Percentiles rank a stretch among this genome's conserved stretches.
These are phyloP conservation scores for Brachypterus glaber DNA, from an alignment of 2,888 invertebrate genomes.

Conservation along the genomic window DNA sequence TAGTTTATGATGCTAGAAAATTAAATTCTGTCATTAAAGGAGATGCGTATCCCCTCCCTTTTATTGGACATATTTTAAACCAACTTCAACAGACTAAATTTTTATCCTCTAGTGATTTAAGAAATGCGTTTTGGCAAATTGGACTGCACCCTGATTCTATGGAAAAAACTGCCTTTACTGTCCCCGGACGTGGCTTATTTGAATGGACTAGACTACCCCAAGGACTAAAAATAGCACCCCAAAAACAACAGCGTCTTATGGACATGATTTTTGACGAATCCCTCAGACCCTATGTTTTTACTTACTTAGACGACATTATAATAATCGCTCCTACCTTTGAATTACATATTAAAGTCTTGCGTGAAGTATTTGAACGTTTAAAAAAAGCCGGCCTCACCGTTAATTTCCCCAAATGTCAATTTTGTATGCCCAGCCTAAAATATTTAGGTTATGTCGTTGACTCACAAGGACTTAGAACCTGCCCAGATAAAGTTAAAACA, in stretches of 20 bases:
- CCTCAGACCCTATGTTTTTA: conserved; percentile 13
- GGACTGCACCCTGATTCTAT: conserved; percentile 8
- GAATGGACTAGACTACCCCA: conserved; percentile 20
- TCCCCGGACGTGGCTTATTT: conserved; percentile 11
- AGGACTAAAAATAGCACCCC: conserved; percentile 18
- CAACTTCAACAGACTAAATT: conserved; percentile 10
- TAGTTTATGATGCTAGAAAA: too few relatives aligned
- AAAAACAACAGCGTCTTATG: conserved; percentile 22
- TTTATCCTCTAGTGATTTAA: conserved; percentile 12
- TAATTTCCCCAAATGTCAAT: too few relatives aligned
- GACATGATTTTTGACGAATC: conserved; percentile 20
- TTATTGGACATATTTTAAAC: conserved; percentile 9
- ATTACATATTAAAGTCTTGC: too few relatives aligned
- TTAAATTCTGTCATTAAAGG: conserved; percentile 15
- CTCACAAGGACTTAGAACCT: too few relatives aligned
- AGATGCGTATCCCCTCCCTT: conserved; percentile 10
- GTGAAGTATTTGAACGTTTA: too few relatives aligned
- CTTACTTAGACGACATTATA: conserved; percentile 20
- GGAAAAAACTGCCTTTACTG: conserved; percentile 13
- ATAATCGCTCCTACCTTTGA: conserved; percentile 3
- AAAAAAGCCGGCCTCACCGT: too few relatives aligned
- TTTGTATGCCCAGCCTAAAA: too few relatives aligned
- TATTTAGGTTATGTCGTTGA: too few relatives aligned
- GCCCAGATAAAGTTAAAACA: conserved; percentile 10
- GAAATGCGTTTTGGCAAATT: conserved; percentile 12